Conservation (phyloP, 2,888 invertebrate species). For the Luperina testacea region DNA sequence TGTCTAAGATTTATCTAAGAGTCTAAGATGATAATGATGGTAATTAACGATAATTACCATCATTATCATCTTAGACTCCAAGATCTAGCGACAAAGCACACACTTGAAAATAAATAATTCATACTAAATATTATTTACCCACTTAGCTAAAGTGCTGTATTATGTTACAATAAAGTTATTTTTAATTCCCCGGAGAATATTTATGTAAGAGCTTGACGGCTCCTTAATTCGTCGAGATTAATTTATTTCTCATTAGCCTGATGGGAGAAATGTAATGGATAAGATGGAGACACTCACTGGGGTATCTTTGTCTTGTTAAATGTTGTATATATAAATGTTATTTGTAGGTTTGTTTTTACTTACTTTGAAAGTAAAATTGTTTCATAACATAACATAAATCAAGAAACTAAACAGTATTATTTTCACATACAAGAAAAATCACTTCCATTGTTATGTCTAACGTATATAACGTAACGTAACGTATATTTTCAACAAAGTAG, state of each 20-base stretch:
- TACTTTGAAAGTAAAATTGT: not conserved
- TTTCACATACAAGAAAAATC: not conserved
- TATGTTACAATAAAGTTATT: conserved; percentile 47
- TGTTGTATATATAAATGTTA: not conserved
- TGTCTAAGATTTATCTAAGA: too few relatives aligned
- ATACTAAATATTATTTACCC: conserved; percentile 2
- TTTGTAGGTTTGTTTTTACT: not conserved
- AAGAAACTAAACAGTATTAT: not conserved
- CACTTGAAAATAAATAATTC: conserved; percentile 29
- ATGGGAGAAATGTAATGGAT: conserved; percentile 38
- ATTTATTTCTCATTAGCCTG: conserved; percentile 51
- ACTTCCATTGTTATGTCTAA: not conserved
- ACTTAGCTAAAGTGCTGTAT: conserved; percentile 57
- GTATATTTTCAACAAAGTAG: not conserved
- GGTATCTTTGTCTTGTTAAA: conserved; percentile 23
- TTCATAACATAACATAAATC: not conserved
- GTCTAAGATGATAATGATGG: too few relatives aligned
- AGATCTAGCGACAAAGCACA: conserved; percentile 4
- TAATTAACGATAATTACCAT: not conserved
- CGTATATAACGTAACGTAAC: too few relatives aligned
- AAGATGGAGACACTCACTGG: conserved; percentile 12
- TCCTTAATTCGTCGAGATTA: conserved; percentile 55
- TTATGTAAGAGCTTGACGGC: conserved; percentile 33
- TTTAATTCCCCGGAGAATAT: conserved; percentile 53
- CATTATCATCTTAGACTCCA: not conserved